Percentiles rank a stretch among this genome's conserved stretches.
These are phyloP conservation scores for Bubo bubo DNA, from an alignment of 2,113 vertebrate genomes.

Conservation along the genomic window DNA sequence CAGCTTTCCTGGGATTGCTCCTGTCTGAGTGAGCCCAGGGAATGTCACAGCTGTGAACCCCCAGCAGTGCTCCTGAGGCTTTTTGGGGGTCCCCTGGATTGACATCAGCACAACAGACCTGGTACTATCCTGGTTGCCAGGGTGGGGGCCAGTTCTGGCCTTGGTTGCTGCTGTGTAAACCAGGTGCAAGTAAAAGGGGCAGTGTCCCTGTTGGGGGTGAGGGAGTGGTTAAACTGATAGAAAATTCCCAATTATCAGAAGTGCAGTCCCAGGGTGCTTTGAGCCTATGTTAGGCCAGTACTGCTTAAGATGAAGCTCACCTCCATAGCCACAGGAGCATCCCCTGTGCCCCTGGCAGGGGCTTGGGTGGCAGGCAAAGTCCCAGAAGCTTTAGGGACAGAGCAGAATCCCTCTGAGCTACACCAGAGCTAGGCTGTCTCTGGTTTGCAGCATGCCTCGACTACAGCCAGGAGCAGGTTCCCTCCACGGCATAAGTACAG, in stretches of 20 bases:
- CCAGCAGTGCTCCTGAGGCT: fast-evolving
- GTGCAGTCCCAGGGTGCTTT: background rate
- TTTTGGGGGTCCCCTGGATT: too few species aligned
- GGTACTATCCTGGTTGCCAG: background rate
- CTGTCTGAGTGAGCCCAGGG: fast-evolving
- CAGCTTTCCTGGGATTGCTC: background rate
- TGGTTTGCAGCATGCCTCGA: background rate
- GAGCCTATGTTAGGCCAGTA: background rate
- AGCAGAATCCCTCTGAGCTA: background rate
- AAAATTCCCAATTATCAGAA: background rate
- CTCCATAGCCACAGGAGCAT: background rate
- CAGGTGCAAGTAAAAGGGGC: background rate
- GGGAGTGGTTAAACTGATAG: background rate
- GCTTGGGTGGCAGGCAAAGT: background rate
- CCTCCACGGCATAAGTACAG: fast-evolving
- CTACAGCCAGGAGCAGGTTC: fast-evolving
- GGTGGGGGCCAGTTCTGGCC: background rate
- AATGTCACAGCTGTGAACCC: background rate
- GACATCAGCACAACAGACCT: background rate
- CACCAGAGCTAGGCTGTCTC: background rate
- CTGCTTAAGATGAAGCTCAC: background rate
- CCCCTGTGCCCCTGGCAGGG: background rate
- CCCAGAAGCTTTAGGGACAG: background rate
- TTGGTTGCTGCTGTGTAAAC: background rate
- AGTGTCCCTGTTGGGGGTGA: fast-evolving